Evolutionary conservation across 2,888 invertebrate genomes (phyloP).

Genomic region (Tachina grossa): DNA sequence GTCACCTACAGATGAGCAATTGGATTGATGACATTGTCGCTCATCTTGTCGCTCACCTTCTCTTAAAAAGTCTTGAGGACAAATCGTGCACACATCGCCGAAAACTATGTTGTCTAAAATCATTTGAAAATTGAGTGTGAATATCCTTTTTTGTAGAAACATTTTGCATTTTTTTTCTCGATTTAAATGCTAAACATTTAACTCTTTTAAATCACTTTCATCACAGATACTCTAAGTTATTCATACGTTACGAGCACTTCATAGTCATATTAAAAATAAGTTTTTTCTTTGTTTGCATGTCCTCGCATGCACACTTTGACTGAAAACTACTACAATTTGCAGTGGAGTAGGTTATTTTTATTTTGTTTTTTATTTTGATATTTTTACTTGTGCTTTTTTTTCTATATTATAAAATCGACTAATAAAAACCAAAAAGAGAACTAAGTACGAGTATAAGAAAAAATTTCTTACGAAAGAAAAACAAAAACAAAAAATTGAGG

Average conservation of each 20-base stretch:
- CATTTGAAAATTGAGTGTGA: no score
- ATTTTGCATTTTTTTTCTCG: not conserved
- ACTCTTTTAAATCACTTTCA: not conserved
- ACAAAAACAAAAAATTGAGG: constrained; percentile 20
- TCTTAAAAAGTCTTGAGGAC: no score
- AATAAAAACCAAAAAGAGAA: constrained; percentile 27
- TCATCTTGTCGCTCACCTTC: no score
- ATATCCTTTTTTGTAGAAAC: no score
- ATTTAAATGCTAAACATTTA: not conserved
- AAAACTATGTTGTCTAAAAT: no score
- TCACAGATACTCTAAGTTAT: constrained; percentile 23
- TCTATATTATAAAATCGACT: constrained; percentile 37
- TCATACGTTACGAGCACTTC: constrained; percentile 25
- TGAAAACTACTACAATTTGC: constrained; percentile 45
- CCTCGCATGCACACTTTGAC: constrained; percentile 37
- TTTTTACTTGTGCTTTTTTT: constrained; percentile 3
- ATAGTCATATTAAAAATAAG: constrained; percentile 27
- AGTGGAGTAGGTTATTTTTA: constrained; percentile 52
- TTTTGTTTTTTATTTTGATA: not conserved
- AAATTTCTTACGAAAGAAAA: not conserved
- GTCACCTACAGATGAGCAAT: no score
- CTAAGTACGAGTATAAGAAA: no score
- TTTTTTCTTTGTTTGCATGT: constrained; percentile 44
- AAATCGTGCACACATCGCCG: no score
- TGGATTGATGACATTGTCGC: no score